Percentiles rank a stretch among this genome's conserved stretches.
phyloP scores from a whole-genome alignment of 1,140 invertebrate species.

The Bicyclus anynana region DNA sequence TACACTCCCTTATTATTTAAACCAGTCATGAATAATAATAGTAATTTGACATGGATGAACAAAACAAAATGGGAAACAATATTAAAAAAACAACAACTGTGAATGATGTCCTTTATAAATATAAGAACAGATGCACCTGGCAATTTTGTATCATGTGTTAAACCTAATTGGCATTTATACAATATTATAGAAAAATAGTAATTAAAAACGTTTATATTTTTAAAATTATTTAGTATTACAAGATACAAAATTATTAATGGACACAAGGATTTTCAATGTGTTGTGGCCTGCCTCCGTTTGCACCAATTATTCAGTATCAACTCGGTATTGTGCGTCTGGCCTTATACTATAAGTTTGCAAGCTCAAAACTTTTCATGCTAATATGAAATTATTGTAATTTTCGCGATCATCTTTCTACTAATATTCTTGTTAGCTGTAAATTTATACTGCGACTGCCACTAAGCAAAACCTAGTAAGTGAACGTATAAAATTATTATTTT shows the following conservation, averaged over 20 bases:
- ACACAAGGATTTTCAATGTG: too few species aligned
- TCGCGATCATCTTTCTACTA: constrained; percentile 41
- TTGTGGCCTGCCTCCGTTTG: too few species aligned
- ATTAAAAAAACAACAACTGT: neutral
- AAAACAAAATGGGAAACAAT: neutral
- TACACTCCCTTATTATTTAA: too few species aligned
- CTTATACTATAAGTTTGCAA: neutral
- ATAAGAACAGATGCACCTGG: neutral
- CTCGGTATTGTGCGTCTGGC: constrained; percentile 1
- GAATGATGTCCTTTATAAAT: neutral
- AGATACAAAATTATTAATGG: too few species aligned
- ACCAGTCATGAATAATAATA: too few species aligned
- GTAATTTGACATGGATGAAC: too few species aligned
- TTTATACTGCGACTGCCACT: constrained; percentile 18
- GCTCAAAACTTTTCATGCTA: constrained; percentile 16
- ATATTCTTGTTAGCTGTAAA: constrained; percentile 44
- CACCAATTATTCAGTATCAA: too few species aligned
- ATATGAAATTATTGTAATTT: constrained; percentile 19
- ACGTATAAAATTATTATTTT: too few species aligned
- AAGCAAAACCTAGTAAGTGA: neutral
- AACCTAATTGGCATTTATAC: too few species aligned
- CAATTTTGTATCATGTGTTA: neutral
- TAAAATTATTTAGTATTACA: too few species aligned
- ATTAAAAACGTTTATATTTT: too few species aligned
- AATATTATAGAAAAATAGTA: too few species aligned